Conservation (phyloP, 1,140 invertebrate species). For the Leucophenga varia region DNA sequence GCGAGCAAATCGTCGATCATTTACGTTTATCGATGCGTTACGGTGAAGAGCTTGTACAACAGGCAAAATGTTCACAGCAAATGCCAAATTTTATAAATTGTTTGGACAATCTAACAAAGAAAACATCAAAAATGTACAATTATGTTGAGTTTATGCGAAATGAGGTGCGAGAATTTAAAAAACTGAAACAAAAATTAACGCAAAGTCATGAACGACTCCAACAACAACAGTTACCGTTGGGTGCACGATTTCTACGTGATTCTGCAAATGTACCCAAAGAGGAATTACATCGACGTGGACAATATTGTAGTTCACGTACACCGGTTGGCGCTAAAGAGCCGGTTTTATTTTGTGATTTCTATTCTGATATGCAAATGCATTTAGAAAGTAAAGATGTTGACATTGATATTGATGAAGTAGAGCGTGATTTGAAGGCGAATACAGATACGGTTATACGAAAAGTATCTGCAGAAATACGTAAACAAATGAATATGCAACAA, state of each 20-base stretch:
- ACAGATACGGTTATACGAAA: constrained; percentile 45
- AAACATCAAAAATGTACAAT: constrained; percentile 47
- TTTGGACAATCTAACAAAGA: constrained; percentile 47
- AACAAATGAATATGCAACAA: constrained; percentile 45
- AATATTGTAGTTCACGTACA: constrained; percentile 49
- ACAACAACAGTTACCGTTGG: constrained; percentile 47
- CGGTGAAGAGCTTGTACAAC: constrained; percentile 43
- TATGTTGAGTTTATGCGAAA: constrained; percentile 53
- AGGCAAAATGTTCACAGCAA: constrained; percentile 46
- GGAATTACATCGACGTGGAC: constrained; percentile 44
- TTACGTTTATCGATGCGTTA: constrained; percentile 42
- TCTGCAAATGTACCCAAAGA: constrained; percentile 33
- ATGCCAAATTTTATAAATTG: constrained; percentile 49
- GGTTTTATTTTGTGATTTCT: constrained; percentile 53
- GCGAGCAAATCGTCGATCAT: constrained; percentile 45
- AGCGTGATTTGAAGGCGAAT: constrained; percentile 44
- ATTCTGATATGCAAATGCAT: constrained; percentile 53
- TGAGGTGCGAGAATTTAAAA: constrained; percentile 49
- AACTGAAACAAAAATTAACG: constrained; percentile 42
- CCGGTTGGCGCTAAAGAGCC: constrained; percentile 44
- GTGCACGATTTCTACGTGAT: constrained; percentile 26
- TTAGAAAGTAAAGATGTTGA: constrained; percentile 48
- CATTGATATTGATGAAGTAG: constrained; percentile 38
- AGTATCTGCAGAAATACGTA: constrained; percentile 42
- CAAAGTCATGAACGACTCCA: constrained; percentile 43